Conservation (phyloP, 2,113 vertebrate genomes). For the Ailuropoda melanoleuca region DNA sequence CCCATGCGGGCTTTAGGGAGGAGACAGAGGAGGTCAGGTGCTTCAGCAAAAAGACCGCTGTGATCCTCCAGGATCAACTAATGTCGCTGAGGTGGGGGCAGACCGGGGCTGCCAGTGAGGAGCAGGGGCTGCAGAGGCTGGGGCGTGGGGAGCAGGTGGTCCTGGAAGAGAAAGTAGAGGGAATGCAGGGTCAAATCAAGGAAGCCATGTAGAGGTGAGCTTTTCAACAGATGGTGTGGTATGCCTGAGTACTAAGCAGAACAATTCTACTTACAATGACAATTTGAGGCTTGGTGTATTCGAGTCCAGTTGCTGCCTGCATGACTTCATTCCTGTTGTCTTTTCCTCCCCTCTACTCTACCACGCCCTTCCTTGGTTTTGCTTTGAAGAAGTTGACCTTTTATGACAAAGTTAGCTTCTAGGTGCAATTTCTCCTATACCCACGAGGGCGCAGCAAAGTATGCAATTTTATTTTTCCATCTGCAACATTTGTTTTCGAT, state of each 20-base stretch:
- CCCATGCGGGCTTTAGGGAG: background rate
- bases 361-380: background rate
- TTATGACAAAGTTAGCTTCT: background rate
- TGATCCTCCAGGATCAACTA: too few relatives aligned
- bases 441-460: constrained; percentile 48
- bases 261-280: background rate
- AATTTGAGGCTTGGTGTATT: background rate
- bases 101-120: rapidly evolving
- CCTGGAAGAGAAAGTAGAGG: background rate
- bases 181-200: background rate
- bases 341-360: background rate
- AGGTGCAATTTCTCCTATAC: background rate
- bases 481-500: background rate
- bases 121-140: rapidly evolving
- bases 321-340: background rate
- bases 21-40: too few relatives aligned
- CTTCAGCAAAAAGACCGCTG: rapidly evolving
- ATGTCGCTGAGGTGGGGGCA: background rate
- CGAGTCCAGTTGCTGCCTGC: background rate
- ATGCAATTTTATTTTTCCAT: background rate
- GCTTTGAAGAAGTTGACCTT: background rate
- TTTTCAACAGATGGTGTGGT: background rate
- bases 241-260: rapidly evolving
- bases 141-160: background rate
- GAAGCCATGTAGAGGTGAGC: too few relatives aligned